Evolutionary conservation across 2,113 vertebrate genomes (phyloP).

Genomic region (Mormyrus iriodes): DNA sequence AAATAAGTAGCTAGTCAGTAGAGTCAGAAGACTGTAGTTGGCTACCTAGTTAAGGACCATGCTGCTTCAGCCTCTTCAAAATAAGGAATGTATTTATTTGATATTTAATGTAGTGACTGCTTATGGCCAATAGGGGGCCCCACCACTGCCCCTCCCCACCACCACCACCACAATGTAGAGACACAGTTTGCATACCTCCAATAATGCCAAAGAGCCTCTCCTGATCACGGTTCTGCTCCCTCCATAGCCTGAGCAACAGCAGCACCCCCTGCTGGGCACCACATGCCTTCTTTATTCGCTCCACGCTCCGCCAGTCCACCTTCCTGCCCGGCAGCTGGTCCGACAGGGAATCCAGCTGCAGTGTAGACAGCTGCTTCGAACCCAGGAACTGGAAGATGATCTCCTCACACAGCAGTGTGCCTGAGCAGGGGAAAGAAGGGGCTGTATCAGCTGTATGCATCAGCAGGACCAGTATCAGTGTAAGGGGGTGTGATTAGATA

Average conservation of each 20-base stretch:
- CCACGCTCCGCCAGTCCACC: slow-evolving; percentile 68
- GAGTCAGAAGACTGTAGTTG: neutral
- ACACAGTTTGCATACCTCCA: slow-evolving; percentile 61
- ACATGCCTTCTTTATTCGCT: slow-evolving; percentile 72
- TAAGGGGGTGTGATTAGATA: neutral
- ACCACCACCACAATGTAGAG: neutral
- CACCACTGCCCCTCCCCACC: neutral
- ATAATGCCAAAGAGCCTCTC: slow-evolving; percentile 75
- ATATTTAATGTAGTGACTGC: neutral
- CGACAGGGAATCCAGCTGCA: slow-evolving; percentile 63
- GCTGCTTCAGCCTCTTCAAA: neutral
- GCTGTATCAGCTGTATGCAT: neutral
- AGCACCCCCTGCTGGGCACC: slow-evolving; percentile 76
- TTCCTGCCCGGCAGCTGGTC: slow-evolving; percentile 76
- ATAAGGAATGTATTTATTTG: neutral
- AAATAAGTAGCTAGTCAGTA: neutral
- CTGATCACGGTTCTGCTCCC: slow-evolving; percentile 83
- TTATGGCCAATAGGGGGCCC: neutral
- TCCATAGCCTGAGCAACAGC: slow-evolving; percentile 82
- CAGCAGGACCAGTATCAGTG: neutral
- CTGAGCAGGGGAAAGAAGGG: slow-evolving; percentile 45
- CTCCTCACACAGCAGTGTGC: slow-evolving; percentile 85
- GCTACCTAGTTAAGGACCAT: neutral
- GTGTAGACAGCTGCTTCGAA: slow-evolving; percentile 88
- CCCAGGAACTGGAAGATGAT: neutral